Conservation (phyloP, 2,113 vertebrate genomes). For the Trematomus loennbergii region DNA sequence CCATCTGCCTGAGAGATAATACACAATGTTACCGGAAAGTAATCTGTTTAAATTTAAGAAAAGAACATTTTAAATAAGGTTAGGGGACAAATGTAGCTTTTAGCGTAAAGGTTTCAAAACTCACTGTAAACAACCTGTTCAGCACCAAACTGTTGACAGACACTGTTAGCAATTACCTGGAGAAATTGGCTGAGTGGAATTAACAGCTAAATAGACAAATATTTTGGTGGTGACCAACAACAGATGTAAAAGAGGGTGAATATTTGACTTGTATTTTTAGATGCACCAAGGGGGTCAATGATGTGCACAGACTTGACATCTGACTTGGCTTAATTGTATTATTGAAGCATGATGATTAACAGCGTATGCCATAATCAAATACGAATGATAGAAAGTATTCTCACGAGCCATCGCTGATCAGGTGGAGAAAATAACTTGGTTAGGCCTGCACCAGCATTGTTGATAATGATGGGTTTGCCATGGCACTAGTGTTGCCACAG, state of each 20-base stretch:
- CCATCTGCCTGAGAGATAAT: slow-evolving; percentile 12
- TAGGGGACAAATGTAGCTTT: background rate
- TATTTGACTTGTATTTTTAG: too few species aligned
- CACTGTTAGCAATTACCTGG: background rate
- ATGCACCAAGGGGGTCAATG: background rate
- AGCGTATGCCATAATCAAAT: background rate
- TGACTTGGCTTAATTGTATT: too few species aligned
- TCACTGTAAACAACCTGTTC: too few species aligned
- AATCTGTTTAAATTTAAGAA: slow-evolving; percentile 13
- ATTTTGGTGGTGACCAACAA: background rate
- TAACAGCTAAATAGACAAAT: too few species aligned
- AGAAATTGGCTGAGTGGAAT: background rate
- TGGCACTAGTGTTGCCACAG: background rate
- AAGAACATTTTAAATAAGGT: background rate
- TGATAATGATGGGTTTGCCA: background rate
- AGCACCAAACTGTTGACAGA: background rate
- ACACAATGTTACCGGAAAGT: background rate
- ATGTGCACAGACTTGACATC: background rate
- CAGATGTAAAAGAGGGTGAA: background rate
- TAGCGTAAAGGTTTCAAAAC: too few species aligned
- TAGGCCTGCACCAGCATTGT: background rate
- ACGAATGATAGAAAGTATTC: background rate
- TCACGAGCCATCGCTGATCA: background rate
- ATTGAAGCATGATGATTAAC: background rate
- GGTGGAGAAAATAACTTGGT: background rate